phyloP scores from a whole-genome alignment of 2,797 vertebrate species.

The Dermochelys coriacea region DNA sequence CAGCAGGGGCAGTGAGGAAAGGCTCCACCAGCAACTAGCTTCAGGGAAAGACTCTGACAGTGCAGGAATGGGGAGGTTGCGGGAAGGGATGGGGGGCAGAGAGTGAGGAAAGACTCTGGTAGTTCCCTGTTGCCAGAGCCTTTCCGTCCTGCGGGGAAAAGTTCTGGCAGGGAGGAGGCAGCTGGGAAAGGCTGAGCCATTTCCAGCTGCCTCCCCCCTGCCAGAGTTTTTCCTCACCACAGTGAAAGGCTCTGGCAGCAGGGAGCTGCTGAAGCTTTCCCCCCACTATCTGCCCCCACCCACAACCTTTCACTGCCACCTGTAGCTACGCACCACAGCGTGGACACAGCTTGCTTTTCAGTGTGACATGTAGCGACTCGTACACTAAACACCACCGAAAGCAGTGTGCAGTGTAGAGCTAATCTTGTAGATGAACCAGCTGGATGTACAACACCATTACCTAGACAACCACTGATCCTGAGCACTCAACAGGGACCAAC shows the following conservation, averaged over 20 bases:
- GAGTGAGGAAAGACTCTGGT: too few species aligned
- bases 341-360: too few species aligned
- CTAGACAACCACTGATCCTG: conserved; percentile 41
- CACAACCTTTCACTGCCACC: neutral
- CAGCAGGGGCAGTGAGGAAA: neutral
- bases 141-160: neutral
- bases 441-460: conserved; percentile 45
- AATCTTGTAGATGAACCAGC: conserved; percentile 50
- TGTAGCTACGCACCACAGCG: neutral
- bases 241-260: neutral
- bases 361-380: too few species aligned
- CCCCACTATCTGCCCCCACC: neutral
- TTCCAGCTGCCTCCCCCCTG: neutral
- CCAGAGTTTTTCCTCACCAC: neutral
- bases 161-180: neutral
- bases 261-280: neutral
- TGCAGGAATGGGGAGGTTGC: neutral
- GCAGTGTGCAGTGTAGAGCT: neutral
- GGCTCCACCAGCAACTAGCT: neutral
- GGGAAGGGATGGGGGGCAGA: neutral
- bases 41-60: neutral
- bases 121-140: too few species aligned
- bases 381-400: neutral
- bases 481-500: conserved; percentile 9
- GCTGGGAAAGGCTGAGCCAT: neutral